A percentile compares a stretch with the other conserved stretches of the same genome.
phyloP scores from a whole-genome alignment of 1,140 invertebrate genomes.

The Neodiprion lecontei region DNA sequence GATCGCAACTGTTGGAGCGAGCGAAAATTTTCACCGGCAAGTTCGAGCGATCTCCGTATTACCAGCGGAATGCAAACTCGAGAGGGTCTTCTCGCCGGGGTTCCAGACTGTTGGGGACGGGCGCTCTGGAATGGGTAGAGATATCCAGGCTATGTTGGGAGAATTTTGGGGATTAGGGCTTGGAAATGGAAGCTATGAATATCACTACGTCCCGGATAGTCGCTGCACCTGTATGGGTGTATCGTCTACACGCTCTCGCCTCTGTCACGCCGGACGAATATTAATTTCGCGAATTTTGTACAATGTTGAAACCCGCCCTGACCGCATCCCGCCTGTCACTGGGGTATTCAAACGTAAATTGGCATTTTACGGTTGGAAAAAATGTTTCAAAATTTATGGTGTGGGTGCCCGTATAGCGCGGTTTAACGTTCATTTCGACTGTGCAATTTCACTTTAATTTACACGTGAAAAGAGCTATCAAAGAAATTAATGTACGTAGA shows the following conservation, averaged over 20 bases:
- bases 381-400: too few relatives aligned
- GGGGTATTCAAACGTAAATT: too few relatives aligned
- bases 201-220: not conserved
- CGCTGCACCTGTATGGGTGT: not conserved
- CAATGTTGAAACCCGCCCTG: not conserved
- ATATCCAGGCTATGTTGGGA: slow-evolving; percentile 27
- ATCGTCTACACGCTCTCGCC: not conserved
- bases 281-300: not conserved
- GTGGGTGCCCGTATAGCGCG: too few relatives aligned
- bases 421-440: too few relatives aligned
- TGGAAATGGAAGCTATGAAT: slow-evolving; percentile 39
- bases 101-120: not conserved
- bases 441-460: too few relatives aligned
- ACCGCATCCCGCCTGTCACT: too few relatives aligned
- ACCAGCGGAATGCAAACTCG: slow-evolving; percentile 35
- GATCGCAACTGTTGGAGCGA: too few relatives aligned
- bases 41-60: not conserved
- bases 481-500: too few relatives aligned
- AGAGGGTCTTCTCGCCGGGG: slow-evolving; percentile 31
- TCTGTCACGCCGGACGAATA: not conserved
- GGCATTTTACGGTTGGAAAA: too few relatives aligned
- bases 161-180: slow-evolving; percentile 33
- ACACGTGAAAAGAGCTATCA: too few relatives aligned
- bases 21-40: not conserved
- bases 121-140: slow-evolving; percentile 20